A percentile compares a stretch with the other conserved stretches of the same genome.
phyloP scores from a whole-genome alignment of 2,113 vertebrate species.

The Chlorodrepanis virens region DNA sequence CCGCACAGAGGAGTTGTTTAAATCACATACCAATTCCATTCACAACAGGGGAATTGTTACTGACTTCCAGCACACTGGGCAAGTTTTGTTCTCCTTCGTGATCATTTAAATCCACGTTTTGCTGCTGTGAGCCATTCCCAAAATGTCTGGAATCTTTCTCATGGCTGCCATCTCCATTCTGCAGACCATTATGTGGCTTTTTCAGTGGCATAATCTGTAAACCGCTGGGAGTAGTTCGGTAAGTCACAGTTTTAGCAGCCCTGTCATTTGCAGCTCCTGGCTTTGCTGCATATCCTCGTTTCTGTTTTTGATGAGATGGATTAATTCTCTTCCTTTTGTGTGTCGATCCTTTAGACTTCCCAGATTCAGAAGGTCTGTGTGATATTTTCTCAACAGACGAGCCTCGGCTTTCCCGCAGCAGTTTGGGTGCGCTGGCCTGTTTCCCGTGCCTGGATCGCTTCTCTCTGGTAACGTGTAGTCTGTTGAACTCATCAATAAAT shows the following conservation, averaged over 20 bases:
- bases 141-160: constrained; percentile 80
- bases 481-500: constrained; percentile 96
- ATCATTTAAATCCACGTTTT: constrained; percentile 73
- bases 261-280: constrained; percentile 76
- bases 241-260: constrained; percentile 84
- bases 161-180: constrained; percentile 81
- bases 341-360: constrained; percentile 77
- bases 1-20: background rate
- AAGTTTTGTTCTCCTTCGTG: constrained; percentile 75
- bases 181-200: constrained; percentile 82
- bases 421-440: constrained; percentile 65
- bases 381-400: constrained; percentile 70
- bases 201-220: constrained; percentile 86
- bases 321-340: constrained; percentile 86
- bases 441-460: constrained; percentile 81
- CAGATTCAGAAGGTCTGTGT: constrained; percentile 72
- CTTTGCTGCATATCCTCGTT: constrained; percentile 77
- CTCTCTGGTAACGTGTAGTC: constrained; percentile 80
- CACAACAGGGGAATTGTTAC: constrained; percentile 71
- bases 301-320: constrained; percentile 80
- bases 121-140: constrained; percentile 80
- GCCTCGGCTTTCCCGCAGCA: constrained; percentile 70
- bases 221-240: constrained; percentile 84
- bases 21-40: constrained; percentile 85
- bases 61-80: constrained; percentile 70